phyloP scores from a whole-genome alignment of 2,888 invertebrate species.

The Drosophila putrida region DNA sequence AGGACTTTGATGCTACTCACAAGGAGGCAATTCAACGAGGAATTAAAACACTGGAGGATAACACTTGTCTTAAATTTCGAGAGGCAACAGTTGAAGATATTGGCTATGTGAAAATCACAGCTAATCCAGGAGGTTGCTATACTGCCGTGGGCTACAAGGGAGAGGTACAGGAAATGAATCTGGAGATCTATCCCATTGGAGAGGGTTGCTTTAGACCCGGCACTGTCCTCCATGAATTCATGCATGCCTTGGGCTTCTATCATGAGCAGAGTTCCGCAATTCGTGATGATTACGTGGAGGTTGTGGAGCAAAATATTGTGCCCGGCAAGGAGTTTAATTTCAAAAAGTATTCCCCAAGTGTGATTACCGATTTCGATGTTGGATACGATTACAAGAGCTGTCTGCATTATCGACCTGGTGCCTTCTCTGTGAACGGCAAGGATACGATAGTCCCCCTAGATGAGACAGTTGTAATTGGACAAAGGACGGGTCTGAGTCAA shows the following conservation, averaged over 20 bases:
- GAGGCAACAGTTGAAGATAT: slow-evolving; percentile 86
- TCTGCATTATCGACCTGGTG: slow-evolving; percentile 91
- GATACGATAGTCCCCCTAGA: slow-evolving; percentile 88
- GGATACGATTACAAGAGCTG: slow-evolving; percentile 92
- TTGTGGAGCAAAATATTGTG: slow-evolving; percentile 85
- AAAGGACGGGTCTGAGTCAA: slow-evolving; percentile 75
- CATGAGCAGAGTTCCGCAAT: slow-evolving; percentile 93
- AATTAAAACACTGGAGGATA: slow-evolving; percentile 89
- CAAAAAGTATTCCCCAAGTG: slow-evolving; percentile 87
- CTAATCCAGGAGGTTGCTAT: slow-evolving; percentile 88
- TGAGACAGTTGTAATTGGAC: slow-evolving; percentile 78
- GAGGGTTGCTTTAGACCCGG: slow-evolving; percentile 83
- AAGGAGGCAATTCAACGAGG: slow-evolving; percentile 88
- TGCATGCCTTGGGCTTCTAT: slow-evolving; percentile 92
- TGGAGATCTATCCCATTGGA: slow-evolving; percentile 78
- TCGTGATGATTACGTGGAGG: slow-evolving; percentile 89
- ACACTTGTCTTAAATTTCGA: slow-evolving; percentile 90
- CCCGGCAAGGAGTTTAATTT: slow-evolving; percentile 90
- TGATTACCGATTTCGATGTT: slow-evolving; percentile 88
- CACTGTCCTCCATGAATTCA: slow-evolving; percentile 91
- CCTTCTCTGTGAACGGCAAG: slow-evolving; percentile 90
- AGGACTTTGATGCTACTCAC: slow-evolving; percentile 85
- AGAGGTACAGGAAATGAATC: slow-evolving; percentile 78
- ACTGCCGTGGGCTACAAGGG: slow-evolving; percentile 90
- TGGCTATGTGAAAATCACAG: slow-evolving; percentile 72